Conservation (phyloP, 2,797 vertebrate genomes). For the Podargus strigoides region DNA sequence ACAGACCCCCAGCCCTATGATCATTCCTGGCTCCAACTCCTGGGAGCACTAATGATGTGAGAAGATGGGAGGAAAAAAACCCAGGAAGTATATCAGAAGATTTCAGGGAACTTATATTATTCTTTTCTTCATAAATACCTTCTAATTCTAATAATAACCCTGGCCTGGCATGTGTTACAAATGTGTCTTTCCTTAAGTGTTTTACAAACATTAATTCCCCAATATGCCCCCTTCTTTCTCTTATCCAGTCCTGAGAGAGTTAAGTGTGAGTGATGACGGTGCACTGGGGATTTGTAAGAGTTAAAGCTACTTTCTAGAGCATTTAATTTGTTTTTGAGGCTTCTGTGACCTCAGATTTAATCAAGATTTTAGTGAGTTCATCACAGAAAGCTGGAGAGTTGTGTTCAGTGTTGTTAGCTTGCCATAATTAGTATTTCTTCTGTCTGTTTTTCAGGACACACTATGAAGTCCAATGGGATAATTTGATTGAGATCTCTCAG, state of each 20-base stretch:
- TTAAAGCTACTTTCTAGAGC: not conserved
- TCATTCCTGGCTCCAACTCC: not conserved
- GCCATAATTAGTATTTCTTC: conserved; percentile 1
- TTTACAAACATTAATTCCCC: not conserved
- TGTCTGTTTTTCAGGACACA: not conserved
- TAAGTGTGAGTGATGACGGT: not conserved
- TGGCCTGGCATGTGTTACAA: not conserved
- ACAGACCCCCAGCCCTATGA: not conserved
- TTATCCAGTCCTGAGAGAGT: not conserved
- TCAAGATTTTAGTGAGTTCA: conserved; percentile 35
- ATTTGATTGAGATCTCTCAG: conserved; percentile 28
- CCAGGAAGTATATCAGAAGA: not conserved
- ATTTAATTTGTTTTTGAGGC: conserved; percentile 46
- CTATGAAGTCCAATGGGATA: not conserved
- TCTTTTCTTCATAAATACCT: not conserved
- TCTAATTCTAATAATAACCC: not conserved
- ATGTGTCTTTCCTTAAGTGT: not conserved
- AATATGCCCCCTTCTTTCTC: not conserved
- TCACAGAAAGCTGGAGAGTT: not conserved
- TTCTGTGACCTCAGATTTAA: conserved; percentile 39
- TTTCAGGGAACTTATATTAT: not conserved
- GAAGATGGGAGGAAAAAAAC: not conserved
- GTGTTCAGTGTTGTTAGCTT: not conserved
- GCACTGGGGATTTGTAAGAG: not conserved
- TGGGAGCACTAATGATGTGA: not conserved